phyloP scores from a whole-genome alignment of 2,113 vertebrate genomes.

The Odocoileus hemionus region DNA sequence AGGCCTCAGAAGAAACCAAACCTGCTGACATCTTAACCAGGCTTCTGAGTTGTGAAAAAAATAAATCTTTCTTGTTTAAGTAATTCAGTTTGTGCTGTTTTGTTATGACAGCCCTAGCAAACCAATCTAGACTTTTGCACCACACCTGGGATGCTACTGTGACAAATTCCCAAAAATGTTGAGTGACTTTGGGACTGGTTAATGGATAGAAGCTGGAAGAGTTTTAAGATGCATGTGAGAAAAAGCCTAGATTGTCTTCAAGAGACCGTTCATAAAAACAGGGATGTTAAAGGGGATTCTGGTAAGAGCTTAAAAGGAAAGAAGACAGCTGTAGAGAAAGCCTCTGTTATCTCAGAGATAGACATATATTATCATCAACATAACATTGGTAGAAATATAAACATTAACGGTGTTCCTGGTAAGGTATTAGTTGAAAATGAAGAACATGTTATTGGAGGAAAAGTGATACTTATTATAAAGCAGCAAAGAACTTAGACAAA shows the following conservation, averaged over 20 bases:
- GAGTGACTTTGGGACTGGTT: background rate
- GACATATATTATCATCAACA: background rate
- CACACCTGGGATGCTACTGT: background rate
- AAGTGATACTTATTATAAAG: background rate
- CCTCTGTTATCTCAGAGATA: background rate
- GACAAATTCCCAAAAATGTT: background rate
- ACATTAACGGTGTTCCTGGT: background rate
- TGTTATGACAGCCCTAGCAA: background rate
- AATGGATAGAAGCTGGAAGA: background rate
- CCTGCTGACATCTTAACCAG: background rate
- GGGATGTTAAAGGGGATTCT: background rate
- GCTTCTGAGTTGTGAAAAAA: background rate
- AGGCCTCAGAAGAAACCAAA: background rate
- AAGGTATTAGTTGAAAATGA: background rate
- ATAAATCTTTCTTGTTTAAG: background rate
- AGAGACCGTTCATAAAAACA: background rate
- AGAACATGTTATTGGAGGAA: background rate
- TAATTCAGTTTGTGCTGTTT: background rate
- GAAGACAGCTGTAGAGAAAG: background rate
- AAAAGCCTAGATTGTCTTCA: background rate
- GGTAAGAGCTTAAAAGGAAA: background rate
- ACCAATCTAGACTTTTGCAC: background rate
- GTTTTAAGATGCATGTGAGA: background rate
- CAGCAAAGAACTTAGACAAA: background rate
- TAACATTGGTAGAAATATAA: background rate